Base-by-base conservation (phyloP, 2,113 vertebrate genomes). In the Anser cygnoides region DNA sequence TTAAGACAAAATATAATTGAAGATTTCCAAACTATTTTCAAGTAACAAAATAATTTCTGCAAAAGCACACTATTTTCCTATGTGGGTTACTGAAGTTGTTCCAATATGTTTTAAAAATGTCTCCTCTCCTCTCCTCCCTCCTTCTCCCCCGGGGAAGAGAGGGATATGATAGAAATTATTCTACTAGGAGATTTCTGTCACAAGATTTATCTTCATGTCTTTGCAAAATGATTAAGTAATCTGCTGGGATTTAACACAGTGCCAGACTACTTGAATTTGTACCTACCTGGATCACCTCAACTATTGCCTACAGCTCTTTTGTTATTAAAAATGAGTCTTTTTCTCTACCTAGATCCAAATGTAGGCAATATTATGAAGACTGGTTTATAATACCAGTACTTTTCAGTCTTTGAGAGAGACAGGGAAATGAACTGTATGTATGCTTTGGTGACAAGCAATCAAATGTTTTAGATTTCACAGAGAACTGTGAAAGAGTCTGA, bases 401-500 rank as follows among this genome's bases (percentile, higher is more conserved):
- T 96, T 95, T 90, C 55, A 83, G 72, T 67, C 82, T 91, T 55
- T 59, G 44, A 92, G 78, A 63, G 71, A 94, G 75, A 68, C 66
- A 61, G 93, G 54, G 46, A 90, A 96, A 96, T 67, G 37, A 94
- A 90, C 52, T 67, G 15, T 57, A 61, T 75, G 15, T 52, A 90
- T 68, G 90, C 93, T 94, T 96, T 94, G 92, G 96, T 92, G 85
- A 94, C 49, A 94, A 80, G 79, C 65, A 95, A 95, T 95, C 93
- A 91, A 97, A 86, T 78, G 68, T 89, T 95, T 95, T n/a, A 92
- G 52, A 94, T 96, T 95, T 96, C 88, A 96, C 65, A 93, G 80
- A 93, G 72, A 92, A 84, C 93, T 96, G 88, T 89, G 73, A 92
- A 96, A 80, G 79, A 90, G 61, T 94, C 76, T 88, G 93, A 81